Evolutionary conservation across 1,140 invertebrate species (phyloP).

Genomic region (Odontomachus brunneus): DNA sequence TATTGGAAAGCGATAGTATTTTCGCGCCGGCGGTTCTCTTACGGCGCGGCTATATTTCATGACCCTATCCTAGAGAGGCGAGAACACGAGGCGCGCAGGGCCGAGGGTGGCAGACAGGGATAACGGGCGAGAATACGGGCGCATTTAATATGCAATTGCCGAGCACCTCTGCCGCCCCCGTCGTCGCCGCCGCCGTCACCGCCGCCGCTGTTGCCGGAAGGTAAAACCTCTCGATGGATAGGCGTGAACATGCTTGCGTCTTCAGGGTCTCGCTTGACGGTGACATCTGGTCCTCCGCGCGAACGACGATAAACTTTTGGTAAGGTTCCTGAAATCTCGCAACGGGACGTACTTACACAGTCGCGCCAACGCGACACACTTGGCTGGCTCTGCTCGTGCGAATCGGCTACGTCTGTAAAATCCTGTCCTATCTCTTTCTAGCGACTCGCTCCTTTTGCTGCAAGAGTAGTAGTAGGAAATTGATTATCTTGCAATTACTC

Average conservation of each 20-base stretch:
- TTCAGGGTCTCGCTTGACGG: conserved; percentile 9
- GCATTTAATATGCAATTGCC: conserved; percentile 74
- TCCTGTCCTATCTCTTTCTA: background rate
- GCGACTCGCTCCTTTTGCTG: background rate
- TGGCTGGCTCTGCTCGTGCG: background rate
- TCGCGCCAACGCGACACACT: background rate
- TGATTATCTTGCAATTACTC: background rate
- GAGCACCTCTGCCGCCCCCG: background rate
- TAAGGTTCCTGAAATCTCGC: conserved; percentile 7
- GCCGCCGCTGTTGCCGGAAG: conserved; percentile 5
- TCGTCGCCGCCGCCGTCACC: conserved; percentile 1
- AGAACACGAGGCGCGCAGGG: conserved; percentile 34
- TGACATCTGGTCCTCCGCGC: background rate
- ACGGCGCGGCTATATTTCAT: conserved; percentile 75
- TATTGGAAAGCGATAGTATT: conserved; percentile 80
- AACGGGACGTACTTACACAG: background rate
- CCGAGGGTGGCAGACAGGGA: conserved; percentile 39
- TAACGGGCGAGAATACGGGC: conserved; percentile 60
- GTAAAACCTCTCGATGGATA: conserved; percentile 41
- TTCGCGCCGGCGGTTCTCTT: conserved; percentile 76
- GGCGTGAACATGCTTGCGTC: conserved; percentile 23
- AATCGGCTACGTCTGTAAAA: background rate
- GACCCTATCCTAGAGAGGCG: conserved; percentile 53
- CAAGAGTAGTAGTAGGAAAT: background rate
- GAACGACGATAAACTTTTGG: background rate